These are phyloP conservation scores for Pandion haliaetus DNA, from an alignment of 2,113 vertebrate genomes.

Conservation along the genomic window DNA sequence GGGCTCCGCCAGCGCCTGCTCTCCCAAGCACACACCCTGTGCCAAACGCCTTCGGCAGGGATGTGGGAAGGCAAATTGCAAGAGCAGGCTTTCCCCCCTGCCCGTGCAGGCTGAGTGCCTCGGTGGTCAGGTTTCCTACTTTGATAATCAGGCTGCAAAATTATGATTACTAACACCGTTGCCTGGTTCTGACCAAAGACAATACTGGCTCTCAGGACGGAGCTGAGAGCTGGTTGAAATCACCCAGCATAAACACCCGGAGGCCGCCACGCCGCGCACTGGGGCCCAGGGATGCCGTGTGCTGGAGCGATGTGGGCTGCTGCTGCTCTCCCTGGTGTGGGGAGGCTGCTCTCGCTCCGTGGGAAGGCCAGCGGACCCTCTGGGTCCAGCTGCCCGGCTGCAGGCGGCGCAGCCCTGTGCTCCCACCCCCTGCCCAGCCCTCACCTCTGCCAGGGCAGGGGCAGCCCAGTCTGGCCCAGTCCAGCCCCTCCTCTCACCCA, in stretches of 20 bases:
- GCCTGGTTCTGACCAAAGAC: not conserved
- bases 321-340: not conserved
- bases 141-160: not conserved
- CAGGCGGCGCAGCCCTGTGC: not conserved
- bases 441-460: not conserved
- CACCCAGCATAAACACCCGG: not conserved
- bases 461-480: not conserved
- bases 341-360: not conserved
- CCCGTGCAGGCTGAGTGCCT: not conserved
- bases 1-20: accelerated
- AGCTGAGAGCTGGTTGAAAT: not conserved
- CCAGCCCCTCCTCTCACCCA: not conserved
- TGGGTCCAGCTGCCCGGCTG: not conserved
- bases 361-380: not conserved
- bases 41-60: accelerated
- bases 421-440: not conserved
- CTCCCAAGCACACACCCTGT: not conserved
- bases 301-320: no score
- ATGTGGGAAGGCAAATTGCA: not conserved
- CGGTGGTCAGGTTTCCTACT: not conserved
- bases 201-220: not conserved
- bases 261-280: accelerated
- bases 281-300: no score
- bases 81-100: not conserved
- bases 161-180: not conserved